These are phyloP conservation scores for Metopia argyrocephala DNA, from an alignment of 2,888 invertebrate species.

Conservation along the genomic window DNA sequence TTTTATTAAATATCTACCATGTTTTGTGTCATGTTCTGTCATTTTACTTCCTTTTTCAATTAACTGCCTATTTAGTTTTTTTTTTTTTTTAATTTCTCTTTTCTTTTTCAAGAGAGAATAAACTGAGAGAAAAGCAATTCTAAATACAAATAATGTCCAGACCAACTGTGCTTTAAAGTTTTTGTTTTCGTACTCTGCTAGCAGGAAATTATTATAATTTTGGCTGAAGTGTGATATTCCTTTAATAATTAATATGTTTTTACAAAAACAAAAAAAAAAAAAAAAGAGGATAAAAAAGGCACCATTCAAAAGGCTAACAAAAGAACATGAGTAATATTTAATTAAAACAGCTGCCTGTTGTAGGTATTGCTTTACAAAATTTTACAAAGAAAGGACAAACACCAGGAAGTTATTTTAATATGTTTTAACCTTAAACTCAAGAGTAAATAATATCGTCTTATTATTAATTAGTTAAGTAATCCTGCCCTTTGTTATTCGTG, in stretches of 20 bases:
- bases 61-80: slow-evolving; percentile 51
- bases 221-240: slow-evolving; percentile 31
- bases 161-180: too few species aligned
- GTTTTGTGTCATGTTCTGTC: slow-evolving; percentile 57
- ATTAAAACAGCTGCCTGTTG: slow-evolving; percentile 30
- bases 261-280: slow-evolving; percentile 9
- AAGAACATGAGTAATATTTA: slow-evolving; percentile 54
- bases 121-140: too few species aligned
- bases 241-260: slow-evolving; percentile 49
- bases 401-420: slow-evolving; percentile 23
- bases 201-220: slow-evolving; percentile 60
- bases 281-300: slow-evolving; percentile 18
- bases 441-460: not conserved
- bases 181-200: slow-evolving; percentile 17
- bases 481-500: not conserved
- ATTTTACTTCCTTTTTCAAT: slow-evolving; percentile 56
- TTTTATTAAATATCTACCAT: slow-evolving; percentile 46
- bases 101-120: not conserved
- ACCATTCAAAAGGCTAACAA: not conserved
- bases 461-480: slow-evolving; percentile 8
- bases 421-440: not conserved
- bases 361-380: not conserved
- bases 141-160: too few species aligned
- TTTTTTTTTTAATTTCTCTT: not conserved
- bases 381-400: not conserved